Evolutionary conservation across 1,140 invertebrate genomes (phyloP).

Genomic region (Ephestia elutella): DNA sequence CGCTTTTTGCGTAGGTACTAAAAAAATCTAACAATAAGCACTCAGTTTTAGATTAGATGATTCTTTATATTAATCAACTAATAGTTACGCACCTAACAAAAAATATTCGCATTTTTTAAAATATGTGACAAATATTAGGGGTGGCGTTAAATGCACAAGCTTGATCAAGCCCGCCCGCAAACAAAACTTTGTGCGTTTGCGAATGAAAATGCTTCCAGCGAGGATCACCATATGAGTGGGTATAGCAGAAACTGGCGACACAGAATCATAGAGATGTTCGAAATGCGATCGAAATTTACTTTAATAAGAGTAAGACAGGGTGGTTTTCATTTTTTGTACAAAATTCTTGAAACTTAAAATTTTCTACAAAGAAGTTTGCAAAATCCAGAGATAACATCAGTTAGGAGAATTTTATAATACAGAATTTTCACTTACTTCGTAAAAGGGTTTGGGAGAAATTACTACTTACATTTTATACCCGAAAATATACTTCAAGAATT

Average conservation of each 20-base stretch:
- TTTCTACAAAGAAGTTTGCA: too few relatives aligned
- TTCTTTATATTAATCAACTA: neutral
- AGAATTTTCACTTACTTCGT: neutral
- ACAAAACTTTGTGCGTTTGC: neutral
- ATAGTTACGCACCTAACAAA: neutral
- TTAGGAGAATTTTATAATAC: neutral
- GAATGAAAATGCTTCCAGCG: neutral
- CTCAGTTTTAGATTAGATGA: neutral
- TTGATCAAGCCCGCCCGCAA: neutral
- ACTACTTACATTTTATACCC: constrained; percentile 6
- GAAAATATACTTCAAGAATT: neutral
- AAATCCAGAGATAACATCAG: too few relatives aligned
- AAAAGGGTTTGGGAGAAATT: neutral
- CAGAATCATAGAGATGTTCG: neutral
- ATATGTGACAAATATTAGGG: neutral
- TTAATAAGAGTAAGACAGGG: constrained; percentile 20
- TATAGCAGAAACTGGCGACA: constrained; percentile 25
- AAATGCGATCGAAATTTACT: neutral
- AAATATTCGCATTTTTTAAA: neutral
- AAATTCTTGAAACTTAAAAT: too few relatives aligned
- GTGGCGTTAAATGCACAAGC: neutral
- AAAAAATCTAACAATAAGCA: neutral
- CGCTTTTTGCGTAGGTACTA: neutral
- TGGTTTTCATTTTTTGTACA: constrained; percentile 20
- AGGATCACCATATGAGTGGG: too few relatives aligned